Base-by-base conservation (phyloP, 2,888 invertebrate species). In the Drosophila falleni region DNA sequence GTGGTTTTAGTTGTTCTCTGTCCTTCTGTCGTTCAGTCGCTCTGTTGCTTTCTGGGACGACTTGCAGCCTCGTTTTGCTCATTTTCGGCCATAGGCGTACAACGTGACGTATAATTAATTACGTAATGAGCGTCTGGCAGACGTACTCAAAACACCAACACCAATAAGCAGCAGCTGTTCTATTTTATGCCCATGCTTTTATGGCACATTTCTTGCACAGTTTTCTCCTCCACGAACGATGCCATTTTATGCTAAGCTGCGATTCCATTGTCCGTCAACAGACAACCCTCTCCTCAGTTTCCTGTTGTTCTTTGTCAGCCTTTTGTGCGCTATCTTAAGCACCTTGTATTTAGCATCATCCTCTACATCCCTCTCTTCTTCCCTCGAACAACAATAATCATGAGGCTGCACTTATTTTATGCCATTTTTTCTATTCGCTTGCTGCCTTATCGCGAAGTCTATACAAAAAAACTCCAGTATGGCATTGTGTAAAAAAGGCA, bases 81-180 rank as follows among this genome's bases (percentile, higher is more conserved):
- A 69, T 71, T 81, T 87, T 76, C 62, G 85, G 73, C 66, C 87
- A 80, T 69, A 70, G 81, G 73, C 87, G 69, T 66, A 74, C 78
- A 80, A 76, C 77, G 68, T 77, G 87, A 72, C 87, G 76, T 84
- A 89, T 87, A 84, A 89, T 89, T 89, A 87, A 84, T 89, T 83
- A 72, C 84, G 78, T 87, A 84, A 89, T 84, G 89, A 87, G 84
- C 83, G 80, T 62, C 80, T 82, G 77, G 59, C 71, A 74, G 77
- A 71, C 67, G 62, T 61, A 78, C 71, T 61, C 39, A 29, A 39
- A 60, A 44, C 60, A 51, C 46, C 70, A 65, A 50, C 56, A 62
- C 65, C 49, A 56, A 68, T 58, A 55, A 78, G 37, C 63, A 54
- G 33, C 58, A 51, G 42, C 50, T 63, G 60, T 64, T 65, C 10